These are phyloP conservation scores for Euwallacea fornicatus DNA, from an alignment of 1,140 invertebrate species.

Conservation along the genomic window DNA sequence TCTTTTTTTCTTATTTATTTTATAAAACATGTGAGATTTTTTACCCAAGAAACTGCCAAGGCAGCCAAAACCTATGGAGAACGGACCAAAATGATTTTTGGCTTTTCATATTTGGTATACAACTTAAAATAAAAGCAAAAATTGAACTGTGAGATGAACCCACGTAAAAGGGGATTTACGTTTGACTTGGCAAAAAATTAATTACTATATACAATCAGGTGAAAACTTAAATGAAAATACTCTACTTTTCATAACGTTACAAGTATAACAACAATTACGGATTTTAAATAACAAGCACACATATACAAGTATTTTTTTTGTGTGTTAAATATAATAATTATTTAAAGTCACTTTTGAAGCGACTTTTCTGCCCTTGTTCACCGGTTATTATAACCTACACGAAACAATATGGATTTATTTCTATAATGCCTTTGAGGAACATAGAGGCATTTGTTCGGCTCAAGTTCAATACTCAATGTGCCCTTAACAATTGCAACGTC, in stretches of 20 bases:
- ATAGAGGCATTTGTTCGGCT: not conserved
- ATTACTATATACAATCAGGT: no score
- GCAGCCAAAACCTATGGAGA: not conserved
- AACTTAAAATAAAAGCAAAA: no score
- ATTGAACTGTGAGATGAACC: no score
- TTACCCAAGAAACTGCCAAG: not conserved
- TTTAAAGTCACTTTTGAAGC: conserved; percentile 27
- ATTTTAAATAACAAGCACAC: conserved; percentile 35
- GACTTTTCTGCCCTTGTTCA: conserved; percentile 34
- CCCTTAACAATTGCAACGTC: no score
- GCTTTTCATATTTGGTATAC: no score
- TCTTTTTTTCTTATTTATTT: conserved; percentile 32
- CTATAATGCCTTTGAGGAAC: not conserved
- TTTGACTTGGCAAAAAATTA: no score
- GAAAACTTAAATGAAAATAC: not conserved
- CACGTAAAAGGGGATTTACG: no score
- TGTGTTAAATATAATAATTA: conserved; percentile 24
- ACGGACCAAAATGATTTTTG: no score
- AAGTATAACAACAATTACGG: not conserved
- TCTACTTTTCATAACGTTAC: not conserved
- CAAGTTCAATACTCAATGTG: no score
- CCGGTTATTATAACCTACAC: conserved; percentile 38
- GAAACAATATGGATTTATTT: not conserved
- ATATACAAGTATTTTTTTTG: conserved; percentile 25
- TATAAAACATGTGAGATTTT: conserved; percentile 36